A percentile compares a stretch with the other conserved stretches of the same genome.
These are phyloP conservation scores for Atethmia centrago DNA, from an alignment of 2,888 invertebrate species.

Conservation along the genomic window DNA sequence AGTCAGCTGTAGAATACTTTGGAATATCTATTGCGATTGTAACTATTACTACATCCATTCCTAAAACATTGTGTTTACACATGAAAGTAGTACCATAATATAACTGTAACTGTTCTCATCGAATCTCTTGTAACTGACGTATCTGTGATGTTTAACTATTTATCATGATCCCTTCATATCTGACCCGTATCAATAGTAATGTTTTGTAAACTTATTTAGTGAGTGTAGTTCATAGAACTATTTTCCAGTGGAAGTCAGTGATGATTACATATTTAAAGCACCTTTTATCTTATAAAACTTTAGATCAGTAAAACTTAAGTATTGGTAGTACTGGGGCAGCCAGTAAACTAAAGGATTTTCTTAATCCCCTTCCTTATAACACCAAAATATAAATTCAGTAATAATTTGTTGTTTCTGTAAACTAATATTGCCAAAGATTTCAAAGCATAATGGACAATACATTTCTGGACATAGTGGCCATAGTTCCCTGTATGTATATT, in stretches of 20 bases:
- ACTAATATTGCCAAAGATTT: conserved; percentile 67
- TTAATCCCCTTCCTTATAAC: conserved; percentile 5
- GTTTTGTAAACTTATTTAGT: conserved; percentile 64
- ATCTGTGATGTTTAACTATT: conserved; percentile 70
- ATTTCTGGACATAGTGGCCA: conserved; percentile 45
- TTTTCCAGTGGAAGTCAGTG: conserved; percentile 47
- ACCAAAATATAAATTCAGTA: conserved; percentile 28
- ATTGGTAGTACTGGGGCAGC: conserved; percentile 26
- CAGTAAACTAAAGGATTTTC: conserved; percentile 19
- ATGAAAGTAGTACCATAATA: conserved; percentile 32
- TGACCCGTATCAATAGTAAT: conserved; percentile 60
- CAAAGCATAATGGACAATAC: conserved; percentile 66
- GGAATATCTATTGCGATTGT: conserved; percentile 47
- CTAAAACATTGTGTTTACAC: conserved; percentile 44
- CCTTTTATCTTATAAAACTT: conserved; percentile 29
- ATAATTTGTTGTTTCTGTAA: conserved; percentile 55
- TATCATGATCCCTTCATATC: conserved; percentile 66
- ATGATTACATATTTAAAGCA: conserved; percentile 50
- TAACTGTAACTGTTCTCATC: conserved; percentile 57
- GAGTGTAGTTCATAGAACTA: conserved; percentile 64
- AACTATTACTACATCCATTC: conserved; percentile 40
- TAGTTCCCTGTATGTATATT: conserved; percentile 45
- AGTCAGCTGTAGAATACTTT: conserved; percentile 55
- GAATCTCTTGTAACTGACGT: conserved; percentile 68
- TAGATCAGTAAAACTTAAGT: conserved; percentile 28